Evolutionary conservation across 2,113 vertebrate genomes (phyloP).

Genomic region (Sphaerodactylus townsendi): DNA sequence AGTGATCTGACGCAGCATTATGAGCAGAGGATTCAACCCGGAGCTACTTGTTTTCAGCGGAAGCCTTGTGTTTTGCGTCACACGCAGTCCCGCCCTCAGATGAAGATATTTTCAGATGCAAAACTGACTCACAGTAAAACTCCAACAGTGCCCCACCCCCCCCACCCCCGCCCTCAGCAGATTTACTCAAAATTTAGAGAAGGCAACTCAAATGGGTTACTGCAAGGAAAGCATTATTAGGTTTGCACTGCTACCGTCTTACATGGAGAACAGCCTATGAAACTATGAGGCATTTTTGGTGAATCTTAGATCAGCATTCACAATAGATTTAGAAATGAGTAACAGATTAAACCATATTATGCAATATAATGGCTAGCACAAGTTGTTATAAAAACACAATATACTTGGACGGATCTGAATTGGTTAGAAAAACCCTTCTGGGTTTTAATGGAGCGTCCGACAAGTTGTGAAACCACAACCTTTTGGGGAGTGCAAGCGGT

Average conservation of each 20-base stretch:
- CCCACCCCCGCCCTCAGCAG: too few relatives aligned
- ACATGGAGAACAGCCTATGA: neutral
- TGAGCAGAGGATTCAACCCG: neutral
- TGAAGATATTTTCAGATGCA: neutral
- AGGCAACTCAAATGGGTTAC: too few relatives aligned
- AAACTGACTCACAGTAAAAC: neutral
- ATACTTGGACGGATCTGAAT: neutral
- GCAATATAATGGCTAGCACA: too few relatives aligned
- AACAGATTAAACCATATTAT: neutral
- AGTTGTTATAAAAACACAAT: neutral
- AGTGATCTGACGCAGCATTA: neutral
- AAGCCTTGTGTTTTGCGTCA: too few relatives aligned
- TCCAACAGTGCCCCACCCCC: too few relatives aligned
- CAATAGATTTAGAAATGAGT: neutral
- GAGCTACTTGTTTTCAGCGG: too few relatives aligned
- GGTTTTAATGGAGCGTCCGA: constrained; percentile 5
- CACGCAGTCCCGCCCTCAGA: neutral
- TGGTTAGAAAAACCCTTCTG: neutral
- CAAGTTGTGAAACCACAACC: constrained; percentile 20
- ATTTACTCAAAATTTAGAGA: too few relatives aligned
- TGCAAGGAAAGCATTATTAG: too few relatives aligned
- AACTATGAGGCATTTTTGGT: neutral
- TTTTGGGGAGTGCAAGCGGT: neutral
- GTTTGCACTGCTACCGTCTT: neutral
- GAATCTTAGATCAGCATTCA: too few relatives aligned